Evolutionary conservation across 2,888 invertebrate genomes (phyloP).

Genomic region (Buathra laborator): DNA sequence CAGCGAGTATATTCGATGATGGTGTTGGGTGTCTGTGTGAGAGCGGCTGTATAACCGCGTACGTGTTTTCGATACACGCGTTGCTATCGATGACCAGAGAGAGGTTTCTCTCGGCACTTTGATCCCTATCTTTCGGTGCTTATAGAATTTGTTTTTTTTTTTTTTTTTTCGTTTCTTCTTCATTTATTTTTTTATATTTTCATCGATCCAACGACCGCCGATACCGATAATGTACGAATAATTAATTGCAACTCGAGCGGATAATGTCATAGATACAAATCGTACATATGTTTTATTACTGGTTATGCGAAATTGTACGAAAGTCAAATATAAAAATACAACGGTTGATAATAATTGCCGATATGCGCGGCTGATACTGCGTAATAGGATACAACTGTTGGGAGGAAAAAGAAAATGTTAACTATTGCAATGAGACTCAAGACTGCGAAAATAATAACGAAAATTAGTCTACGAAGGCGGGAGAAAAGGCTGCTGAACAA

Average conservation of each 20-base stretch:
- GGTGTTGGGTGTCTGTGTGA: constrained; percentile 37
- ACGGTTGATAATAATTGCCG: not conserved
- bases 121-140: constrained; percentile 11
- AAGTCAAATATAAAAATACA: not conserved
- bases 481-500: constrained; percentile 32
- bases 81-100: not conserved
- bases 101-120: not conserved
- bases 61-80: not conserved
- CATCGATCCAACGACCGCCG: not conserved
- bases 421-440: constrained; percentile 6
- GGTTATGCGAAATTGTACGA: not conserved
- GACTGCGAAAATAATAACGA: constrained; percentile 12
- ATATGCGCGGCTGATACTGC: not conserved
- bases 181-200: too few species aligned
- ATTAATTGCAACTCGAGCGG: constrained; percentile 5
- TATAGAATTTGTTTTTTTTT: not conserved
- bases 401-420: not conserved
- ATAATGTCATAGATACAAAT: not conserved
- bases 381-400: not conserved
- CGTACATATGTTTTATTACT: not conserved
- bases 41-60: not conserved
- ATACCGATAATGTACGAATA: not conserved
- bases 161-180: not conserved
- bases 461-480: not conserved
- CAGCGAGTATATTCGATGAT: constrained; percentile 32